A percentile compares a stretch with the other conserved stretches of the same genome.
phyloP scores from a whole-genome alignment of 2,888 invertebrate species.

The Caenorhabditis drosophilae region DNA sequence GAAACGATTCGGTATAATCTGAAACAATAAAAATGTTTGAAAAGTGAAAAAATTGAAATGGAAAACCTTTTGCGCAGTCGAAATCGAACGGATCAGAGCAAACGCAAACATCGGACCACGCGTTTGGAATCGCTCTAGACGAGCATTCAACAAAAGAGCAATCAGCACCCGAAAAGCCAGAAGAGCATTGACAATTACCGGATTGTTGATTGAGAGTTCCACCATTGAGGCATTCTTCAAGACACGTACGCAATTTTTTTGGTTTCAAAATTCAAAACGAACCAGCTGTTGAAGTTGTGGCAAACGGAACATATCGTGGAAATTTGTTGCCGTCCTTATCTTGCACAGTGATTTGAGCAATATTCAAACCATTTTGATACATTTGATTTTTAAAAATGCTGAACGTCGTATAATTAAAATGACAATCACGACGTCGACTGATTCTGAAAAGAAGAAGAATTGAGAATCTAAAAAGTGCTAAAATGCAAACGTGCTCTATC shows the following conservation, averaged over 20 bases:
- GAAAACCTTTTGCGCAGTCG: constrained; percentile 6
- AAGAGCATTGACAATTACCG: constrained; percentile 10
- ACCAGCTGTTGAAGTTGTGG: constrained; percentile 4
- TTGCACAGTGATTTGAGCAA: constrained; percentile 9
- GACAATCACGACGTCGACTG: constrained; percentile 8
- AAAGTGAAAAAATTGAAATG: neutral
- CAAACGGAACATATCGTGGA: constrained; percentile 21
- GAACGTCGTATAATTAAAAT: constrained; percentile 21
- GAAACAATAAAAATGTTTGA: no score
- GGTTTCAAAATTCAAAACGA: neutral
- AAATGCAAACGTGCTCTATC: no score
- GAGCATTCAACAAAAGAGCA: constrained; percentile 17
- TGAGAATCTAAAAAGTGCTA: no score
- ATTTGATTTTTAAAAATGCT: constrained; percentile 14
- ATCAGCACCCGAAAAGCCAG: constrained; percentile 12
- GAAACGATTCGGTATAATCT: no score
- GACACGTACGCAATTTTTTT: neutral
- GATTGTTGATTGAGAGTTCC: constrained; percentile 1
- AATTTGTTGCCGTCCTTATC: neutral
- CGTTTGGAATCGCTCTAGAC: constrained; percentile 3
- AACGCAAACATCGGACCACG: constrained; percentile 27
- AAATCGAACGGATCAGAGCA: constrained; percentile 8
- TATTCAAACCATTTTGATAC: constrained; percentile 10
- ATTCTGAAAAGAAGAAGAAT: constrained; percentile 5
- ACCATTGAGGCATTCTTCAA: constrained; percentile 13